Evolutionary conservation across 2,888 invertebrate species (phyloP).

Genomic region (Vesta saturnalis): DNA sequence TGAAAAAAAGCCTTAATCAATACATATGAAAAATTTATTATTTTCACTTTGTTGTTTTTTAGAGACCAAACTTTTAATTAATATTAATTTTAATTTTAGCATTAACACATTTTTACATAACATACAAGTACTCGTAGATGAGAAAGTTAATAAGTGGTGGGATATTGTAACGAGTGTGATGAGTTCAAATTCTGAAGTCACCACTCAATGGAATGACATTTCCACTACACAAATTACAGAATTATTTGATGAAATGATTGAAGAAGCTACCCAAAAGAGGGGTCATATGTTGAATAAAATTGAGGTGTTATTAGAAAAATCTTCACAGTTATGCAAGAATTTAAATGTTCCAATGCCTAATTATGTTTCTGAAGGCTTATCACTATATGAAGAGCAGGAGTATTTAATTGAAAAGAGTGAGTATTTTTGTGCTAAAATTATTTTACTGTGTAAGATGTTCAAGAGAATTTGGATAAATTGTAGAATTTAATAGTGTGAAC

Average conservation of each 20-base stretch:
- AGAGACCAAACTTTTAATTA: no score
- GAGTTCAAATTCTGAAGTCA: neutral
- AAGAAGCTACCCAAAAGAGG: neutral
- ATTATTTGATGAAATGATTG: neutral
- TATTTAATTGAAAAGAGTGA: constrained; percentile 43
- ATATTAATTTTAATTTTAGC: no score
- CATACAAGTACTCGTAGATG: neutral
- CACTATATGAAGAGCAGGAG: neutral
- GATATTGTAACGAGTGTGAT: neutral
- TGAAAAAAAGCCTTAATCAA: no score
- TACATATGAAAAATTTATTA: no score
- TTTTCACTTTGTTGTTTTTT: no score
- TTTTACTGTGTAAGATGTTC: no score
- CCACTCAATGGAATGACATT: neutral
- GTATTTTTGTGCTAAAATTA: no score
- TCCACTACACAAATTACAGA: neutral
- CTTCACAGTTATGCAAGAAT: neutral
- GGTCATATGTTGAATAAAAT: neutral
- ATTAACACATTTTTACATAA: neutral
- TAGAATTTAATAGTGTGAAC: no score
- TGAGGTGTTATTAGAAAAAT: neutral
- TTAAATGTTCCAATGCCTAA: neutral
- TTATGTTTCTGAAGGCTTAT: neutral
- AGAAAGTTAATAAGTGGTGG: constrained; percentile 4
- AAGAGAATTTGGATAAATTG: no score